Base-by-base conservation (phyloP, 30 jellyfish, hydroid and myxozoan genomes). In the Haliclystus octoradiatus region DNA sequence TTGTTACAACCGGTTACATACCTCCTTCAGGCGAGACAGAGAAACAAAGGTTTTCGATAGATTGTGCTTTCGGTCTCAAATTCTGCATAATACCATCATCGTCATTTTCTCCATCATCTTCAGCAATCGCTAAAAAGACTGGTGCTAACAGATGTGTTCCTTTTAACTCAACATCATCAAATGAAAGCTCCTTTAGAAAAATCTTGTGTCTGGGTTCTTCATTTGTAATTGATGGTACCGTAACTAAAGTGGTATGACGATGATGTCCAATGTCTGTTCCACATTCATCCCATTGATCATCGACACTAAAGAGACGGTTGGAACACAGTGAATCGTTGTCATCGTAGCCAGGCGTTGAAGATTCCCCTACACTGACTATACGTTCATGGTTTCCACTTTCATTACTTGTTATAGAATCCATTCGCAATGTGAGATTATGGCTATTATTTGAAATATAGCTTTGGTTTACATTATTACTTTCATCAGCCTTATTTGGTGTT, bases 121-220 rank as follows among this genome's bases (percentile, higher is more conserved):
- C 95, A 0, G 97, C 81, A 26, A 88, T 94, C 19, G 97, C 97
- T 33, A 88, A 64, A 69, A 80, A 88, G 0, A 88, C 97, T 22
- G 97, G 97, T 30, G 95, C 94, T 71, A 88, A 62, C 52, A 88
- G 61, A 63, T 88, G 95, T 31, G 72, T 74, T 2, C 93, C 93
- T 14, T 82, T 25, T 40, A 88, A 68, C n/a, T 81, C 95, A 0
- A 84, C 46, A 34, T 80, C 97, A 68, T 88, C 97, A 74, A 78
- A 88, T 22, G 97, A 88, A 63, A 88, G 63, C 70, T 88, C 97
- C 27, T 86, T 73, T 13, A 88, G 33, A 24, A 69, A 65, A 15
- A 88, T 88, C 67, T 77, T 77, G 23, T 67, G 34, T 2, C 88
- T 68, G 2, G 28, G 28, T 22, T 1, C 50, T 31, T 57, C 34